Base-by-base conservation (phyloP, 2,113 vertebrate species). In the Neodontobutis hainanensis region DNA sequence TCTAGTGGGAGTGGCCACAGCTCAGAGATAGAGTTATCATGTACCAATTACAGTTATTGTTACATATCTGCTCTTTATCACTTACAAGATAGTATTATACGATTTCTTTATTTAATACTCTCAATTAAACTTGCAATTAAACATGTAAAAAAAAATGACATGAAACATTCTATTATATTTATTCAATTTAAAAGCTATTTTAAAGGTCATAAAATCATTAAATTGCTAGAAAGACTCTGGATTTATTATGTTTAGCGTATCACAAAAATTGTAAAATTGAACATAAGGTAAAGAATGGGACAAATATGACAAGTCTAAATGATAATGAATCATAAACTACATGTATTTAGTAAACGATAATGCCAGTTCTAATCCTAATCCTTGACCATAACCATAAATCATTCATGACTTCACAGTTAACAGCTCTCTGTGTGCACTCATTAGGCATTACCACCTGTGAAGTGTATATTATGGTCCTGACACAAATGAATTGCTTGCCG, bases 401-500 rank as follows among this genome's bases (percentile, higher is more conserved):
- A 72, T 90, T 78, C 56, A 88, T 66, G 44, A 48, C 67, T 44
- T 49, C 73, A 68, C 65, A 65, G 74, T 73, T 77, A 68, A 73
- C 69, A 61, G 55, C 75, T 43, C 77, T 77, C 62, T 45, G 46
- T 77, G 82, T 60, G 63, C 56, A 70, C 72, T 86, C 84, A 84
- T 85, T 81, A 88, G 62, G 47, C 34, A 36, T 45, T 12, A 49
- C 71, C 68, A 65, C 81, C 79, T 73, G 62, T 77, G 55, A 81
- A 62, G 71, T 83, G 74, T 83, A 55, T 67, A 74, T 76, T 73
- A 83, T 34, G 59, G 60, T 15, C 4, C 45, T 35, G 50, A 72
- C 56, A 73, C 53, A 59, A 81, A 85, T 70, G 45, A 53, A 72
- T 68, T 15, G 43, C 15, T 82, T 78, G 12, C 72, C 15, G 38